Conservation (phyloP, 1,140 invertebrate species). For the Brachionus rotundiformis region DNA sequence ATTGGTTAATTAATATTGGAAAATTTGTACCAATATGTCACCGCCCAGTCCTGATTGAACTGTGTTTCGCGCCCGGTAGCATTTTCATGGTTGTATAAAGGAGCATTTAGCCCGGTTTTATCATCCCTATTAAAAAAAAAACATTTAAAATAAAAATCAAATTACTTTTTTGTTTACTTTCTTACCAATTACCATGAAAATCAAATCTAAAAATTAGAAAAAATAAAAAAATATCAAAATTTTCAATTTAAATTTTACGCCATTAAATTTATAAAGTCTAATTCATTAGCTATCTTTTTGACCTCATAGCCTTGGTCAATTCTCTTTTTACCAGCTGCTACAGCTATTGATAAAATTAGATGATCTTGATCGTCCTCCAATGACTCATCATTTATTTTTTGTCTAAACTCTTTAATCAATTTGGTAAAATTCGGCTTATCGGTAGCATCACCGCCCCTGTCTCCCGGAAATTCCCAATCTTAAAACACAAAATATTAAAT, state of each 20-base stretch:
- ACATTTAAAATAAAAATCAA: too few species aligned
- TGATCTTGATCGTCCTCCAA: constrained; percentile 73
- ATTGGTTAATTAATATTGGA: background rate
- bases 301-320: constrained; percentile 91
- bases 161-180: too few species aligned
- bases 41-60: constrained; percentile 47
- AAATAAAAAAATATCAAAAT: background rate
- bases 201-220: constrained; percentile 53
- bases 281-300: constrained; percentile 70
- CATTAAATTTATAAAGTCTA: constrained; percentile 90
- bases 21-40: constrained; percentile 32
- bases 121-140: constrained; percentile 71
- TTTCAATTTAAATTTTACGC: too few species aligned
- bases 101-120: constrained; percentile 70
- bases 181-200: constrained; percentile 52
- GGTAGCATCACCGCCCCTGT: constrained; percentile 82
- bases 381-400: constrained; percentile 83
- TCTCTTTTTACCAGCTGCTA: constrained; percentile 73
- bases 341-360: constrained; percentile 73
- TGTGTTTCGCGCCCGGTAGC: constrained; percentile 54
- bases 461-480: constrained; percentile 93
- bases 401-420: constrained; percentile 75
- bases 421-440: constrained; percentile 86
- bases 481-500: constrained; percentile 71
- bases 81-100: constrained; percentile 56